Conservation (phyloP, 1,140 invertebrate species). For the Drosophila pandora region DNA sequence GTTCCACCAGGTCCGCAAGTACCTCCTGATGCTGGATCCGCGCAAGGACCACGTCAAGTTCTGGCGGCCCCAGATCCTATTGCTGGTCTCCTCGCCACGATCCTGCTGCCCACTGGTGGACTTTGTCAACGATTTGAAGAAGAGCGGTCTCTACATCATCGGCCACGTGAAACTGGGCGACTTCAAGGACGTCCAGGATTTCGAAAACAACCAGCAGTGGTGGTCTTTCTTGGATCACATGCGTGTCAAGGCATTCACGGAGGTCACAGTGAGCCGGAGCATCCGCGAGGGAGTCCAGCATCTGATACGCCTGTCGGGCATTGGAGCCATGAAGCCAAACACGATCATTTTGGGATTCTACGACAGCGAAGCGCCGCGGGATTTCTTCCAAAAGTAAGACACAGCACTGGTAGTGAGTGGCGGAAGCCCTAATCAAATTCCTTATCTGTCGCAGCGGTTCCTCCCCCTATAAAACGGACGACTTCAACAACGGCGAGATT, state of each 20-base stretch:
- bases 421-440: background rate
- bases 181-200: constrained; percentile 87
- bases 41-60: constrained; percentile 99
- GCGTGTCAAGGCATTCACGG: constrained; percentile 98
- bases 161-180: constrained; percentile 94
- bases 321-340: constrained; percentile 99
- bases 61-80: constrained; percentile 98
- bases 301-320: constrained; percentile 94
- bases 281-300: constrained; percentile 96
- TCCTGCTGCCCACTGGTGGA: constrained; percentile 95
- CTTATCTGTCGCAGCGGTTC: constrained; percentile 57
- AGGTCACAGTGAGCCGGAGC: constrained; percentile 93
- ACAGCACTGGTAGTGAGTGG: background rate
- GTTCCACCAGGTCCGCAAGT: constrained; percentile 99
- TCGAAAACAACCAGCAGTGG: constrained; percentile 94
- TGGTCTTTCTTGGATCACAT: constrained; percentile 93
- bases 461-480: constrained; percentile 84
- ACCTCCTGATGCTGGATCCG: constrained; percentile 96
- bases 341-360: constrained; percentile 97
- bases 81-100: constrained; percentile 96
- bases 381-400: constrained; percentile 89
- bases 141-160: constrained; percentile 97
- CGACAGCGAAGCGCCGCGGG: constrained; percentile 88
- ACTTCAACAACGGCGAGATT: constrained; percentile 81
- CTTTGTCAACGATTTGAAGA: constrained; percentile 99